Evolutionary conservation across 1,140 invertebrate genomes (phyloP), one percentile per base, ranked within the genome.

Genomic region (Temnothorax curvispinosus): DNA sequence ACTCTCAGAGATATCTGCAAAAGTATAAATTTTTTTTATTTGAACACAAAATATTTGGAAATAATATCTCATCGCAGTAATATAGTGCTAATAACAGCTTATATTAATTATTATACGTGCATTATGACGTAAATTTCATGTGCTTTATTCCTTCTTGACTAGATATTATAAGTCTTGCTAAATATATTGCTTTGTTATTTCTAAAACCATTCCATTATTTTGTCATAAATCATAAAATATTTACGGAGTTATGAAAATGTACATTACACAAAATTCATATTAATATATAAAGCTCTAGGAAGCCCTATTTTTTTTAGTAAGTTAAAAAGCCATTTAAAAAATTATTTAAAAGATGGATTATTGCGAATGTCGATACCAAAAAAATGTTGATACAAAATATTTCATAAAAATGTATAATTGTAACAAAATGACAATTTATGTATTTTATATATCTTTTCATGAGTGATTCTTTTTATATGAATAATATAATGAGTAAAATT

Each of bases 141-240:
- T 82, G 67, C 27, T 58, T 82, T 72, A 80, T 47, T 60, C 47
- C 11, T 52, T 82, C 67, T 74, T 75, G 80, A 84, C 80, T 84
- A 84, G 80, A 84, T 84, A 84, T 44, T 38, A 62, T 74, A 84
- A 84, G 80, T 84, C 80, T 84, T 84, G 56, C 32, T 74, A 50
- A 74, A 74, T 38, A 7, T 84, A 84, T 84, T 62, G 80, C 54
- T 84, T 62, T 35, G 1, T 74, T 82, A 60, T 60, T 84, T 6
- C 47, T 62, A 60, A 84, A 60, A 50, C 7, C 27, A 60, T 50
- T 11, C 13, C 6, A 65, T 60, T 27, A 72, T 67, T 74, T 84
- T 82, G 52, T 74, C 0, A 60, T 47, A 71, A 69, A 65, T 71
- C 21, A 44, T 41, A 60, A 84, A 84, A 75, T 21, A 58, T 13